Base-by-base conservation (phyloP, 1,140 invertebrate species). In the Habropoda laboriosa region DNA sequence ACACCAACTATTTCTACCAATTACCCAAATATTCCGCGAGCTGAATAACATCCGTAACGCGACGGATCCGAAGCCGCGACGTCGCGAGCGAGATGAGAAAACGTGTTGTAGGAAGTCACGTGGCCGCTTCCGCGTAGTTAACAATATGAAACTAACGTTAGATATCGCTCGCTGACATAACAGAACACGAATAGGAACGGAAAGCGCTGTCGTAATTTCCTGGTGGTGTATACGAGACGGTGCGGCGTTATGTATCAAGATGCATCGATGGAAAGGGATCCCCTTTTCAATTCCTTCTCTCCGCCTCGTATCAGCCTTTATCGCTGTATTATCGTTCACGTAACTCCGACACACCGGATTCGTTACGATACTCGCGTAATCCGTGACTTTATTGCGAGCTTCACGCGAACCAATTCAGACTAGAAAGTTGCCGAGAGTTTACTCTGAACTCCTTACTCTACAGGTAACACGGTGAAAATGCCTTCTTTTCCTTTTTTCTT, bases 101-200 rank as follows among this genome's bases (percentile, higher is more conserved):
- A 53, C 49, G 35, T 27, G n/a, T 40, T 32, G 72, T 76, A 80
- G 72, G 72, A 85, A 84, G 74, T 66, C 63, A 75, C 61, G 32
- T 45, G 42, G 55, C 24, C 53, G 58, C 42, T 85, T 85, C 70
- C 77, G 77, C n/a, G 30, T 83, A 63, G 63, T 60, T 67, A 80
- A 84, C 53, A 76, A 70, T 66, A 82, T 47, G 67, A 71, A 75
- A 64, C 45, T 30, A 32, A 68, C 64, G 45, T 61, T 53, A 51
- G 66, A 53, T 70, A 74, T 55, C 45, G 30, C 45, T 30, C 27
- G 30, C 74, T 83, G 73, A 83, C 47, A 67, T 61, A 83, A 81
- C 68, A 79, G 64, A 79, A 61, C 27, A 5, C 21, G 24, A 2
- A 18, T 24, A 71, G 67, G 27, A 2, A 21, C 45, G 66, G 40